Evolutionary conservation across 2,113 vertebrate species (phyloP).

Genomic region (Poeciliopsis turrubarensis): DNA sequence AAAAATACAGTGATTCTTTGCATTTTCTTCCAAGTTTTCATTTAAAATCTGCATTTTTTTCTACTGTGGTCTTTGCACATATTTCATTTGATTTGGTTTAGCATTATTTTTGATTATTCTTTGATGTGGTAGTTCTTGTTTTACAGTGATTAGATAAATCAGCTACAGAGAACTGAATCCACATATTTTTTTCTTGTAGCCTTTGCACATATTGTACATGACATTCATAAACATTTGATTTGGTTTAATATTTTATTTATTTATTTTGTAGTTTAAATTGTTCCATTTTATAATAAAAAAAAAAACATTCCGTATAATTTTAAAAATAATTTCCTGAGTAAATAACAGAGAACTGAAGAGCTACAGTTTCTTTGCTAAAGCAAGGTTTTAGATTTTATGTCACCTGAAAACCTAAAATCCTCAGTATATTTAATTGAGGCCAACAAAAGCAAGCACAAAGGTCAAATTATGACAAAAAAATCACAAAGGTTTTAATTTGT

Average conservation of each 20-base stretch:
- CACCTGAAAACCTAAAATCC: neutral
- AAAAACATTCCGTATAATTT: no score
- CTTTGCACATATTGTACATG: neutral
- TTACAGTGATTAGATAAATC: no score
- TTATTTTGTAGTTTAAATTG: no score
- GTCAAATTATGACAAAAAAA: neutral
- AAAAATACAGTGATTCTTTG: neutral
- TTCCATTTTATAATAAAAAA: no score
- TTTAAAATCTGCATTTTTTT: neutral
- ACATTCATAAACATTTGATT: neutral
- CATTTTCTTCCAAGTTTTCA: neutral
- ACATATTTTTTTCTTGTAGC: neutral
- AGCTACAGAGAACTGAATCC: no score
- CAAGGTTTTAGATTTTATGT: neutral
- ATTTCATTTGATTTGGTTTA: neutral
- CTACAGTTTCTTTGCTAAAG: neutral
- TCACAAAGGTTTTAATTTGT: neutral
- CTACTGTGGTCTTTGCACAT: neutral
- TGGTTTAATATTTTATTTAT: no score
- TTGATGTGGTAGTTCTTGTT: no score
- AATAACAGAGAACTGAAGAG: neutral
- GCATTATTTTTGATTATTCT: no score
- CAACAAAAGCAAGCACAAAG: neutral
- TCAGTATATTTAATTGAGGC: neutral
- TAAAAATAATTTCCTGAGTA: no score